phyloP scores from a whole-genome alignment of 2,113 vertebrate genomes.

The Sphaerodactylus townsendi region DNA sequence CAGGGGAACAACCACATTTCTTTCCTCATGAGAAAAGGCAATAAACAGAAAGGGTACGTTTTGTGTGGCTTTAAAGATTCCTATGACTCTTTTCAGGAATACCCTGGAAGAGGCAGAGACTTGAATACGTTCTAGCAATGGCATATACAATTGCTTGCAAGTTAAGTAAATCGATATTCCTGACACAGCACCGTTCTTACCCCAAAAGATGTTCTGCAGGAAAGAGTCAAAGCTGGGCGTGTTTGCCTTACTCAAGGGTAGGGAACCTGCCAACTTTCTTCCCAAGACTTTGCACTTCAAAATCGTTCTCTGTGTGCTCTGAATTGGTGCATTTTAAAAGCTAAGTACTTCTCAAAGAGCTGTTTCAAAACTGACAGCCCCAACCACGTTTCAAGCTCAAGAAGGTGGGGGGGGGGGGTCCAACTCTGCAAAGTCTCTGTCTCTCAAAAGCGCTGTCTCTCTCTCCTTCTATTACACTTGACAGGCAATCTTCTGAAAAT shows the following conservation, averaged over 20 bases:
- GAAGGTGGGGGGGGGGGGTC: constrained; percentile 60
- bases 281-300: constrained; percentile 73
- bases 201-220: constrained; percentile 54
- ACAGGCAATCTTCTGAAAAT: constrained; percentile 73
- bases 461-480: constrained; percentile 52
- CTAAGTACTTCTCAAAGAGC: constrained; percentile 77
- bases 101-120: constrained; percentile 43
- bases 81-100: constrained; percentile 43
- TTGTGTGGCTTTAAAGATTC: constrained; percentile 26
- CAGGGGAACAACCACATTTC: neutral
- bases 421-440: constrained; percentile 71
- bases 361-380: constrained; percentile 78
- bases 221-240: constrained; percentile 65
- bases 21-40: constrained; percentile 39
- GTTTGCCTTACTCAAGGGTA: constrained; percentile 65
- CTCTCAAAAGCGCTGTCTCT: constrained; percentile 54
- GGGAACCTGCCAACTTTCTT: constrained; percentile 72
- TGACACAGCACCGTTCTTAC: too few species aligned
- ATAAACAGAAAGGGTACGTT: constrained; percentile 34
- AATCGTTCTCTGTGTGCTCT: constrained; percentile 69
- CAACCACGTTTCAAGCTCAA: constrained; percentile 69
- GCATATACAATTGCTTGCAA: too few species aligned
- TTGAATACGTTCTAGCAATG: constrained; percentile 27
- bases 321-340: constrained; percentile 76
- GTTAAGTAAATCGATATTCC: too few species aligned